Conservation (phyloP, 2,888 invertebrate genomes). For the Criorhina ranunculi region DNA sequence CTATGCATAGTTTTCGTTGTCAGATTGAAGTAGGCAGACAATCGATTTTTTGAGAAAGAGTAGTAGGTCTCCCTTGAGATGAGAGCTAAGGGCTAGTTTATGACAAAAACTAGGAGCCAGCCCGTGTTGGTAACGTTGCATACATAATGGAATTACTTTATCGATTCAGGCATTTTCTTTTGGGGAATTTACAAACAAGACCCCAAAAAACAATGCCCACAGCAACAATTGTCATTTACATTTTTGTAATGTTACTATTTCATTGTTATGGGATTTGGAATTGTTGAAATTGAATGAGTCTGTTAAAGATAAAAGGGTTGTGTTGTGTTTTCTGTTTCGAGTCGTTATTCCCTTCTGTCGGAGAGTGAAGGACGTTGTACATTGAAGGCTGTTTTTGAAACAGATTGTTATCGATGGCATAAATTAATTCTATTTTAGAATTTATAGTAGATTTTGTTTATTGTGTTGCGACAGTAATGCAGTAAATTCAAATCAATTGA, state of each 20-base stretch:
- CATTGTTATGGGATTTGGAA: slow-evolving; percentile 32
- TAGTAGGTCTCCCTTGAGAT: not conserved
- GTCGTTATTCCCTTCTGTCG: not conserved
- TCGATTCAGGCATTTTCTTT: slow-evolving; percentile 20
- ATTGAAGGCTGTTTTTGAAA: not conserved
- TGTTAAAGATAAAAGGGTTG: slow-evolving; percentile 23
- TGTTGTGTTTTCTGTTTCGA: slow-evolving; percentile 22
- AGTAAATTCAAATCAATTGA: slow-evolving; percentile 20
- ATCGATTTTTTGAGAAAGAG: slow-evolving; percentile 31
- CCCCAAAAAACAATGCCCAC: slow-evolving; percentile 17
- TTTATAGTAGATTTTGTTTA: not conserved
- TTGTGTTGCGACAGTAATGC: slow-evolving; percentile 16
- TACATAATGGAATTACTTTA: slow-evolving; percentile 54
- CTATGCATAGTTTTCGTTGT: slow-evolving; percentile 2
- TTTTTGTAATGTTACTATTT: slow-evolving; percentile 51
- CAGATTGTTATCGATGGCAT: slow-evolving; percentile 17
- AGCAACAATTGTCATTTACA: slow-evolving; percentile 64
- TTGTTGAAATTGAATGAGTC: slow-evolving; percentile 16
- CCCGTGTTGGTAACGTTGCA: slow-evolving; percentile 28
- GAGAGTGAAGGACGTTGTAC: slow-evolving; percentile 16
- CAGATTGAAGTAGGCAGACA: not conserved
- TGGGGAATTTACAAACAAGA: slow-evolving; percentile 21
- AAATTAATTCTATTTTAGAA: slow-evolving; percentile 39
- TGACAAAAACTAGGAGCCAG: slow-evolving; percentile 24
- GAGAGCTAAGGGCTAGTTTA: slow-evolving; percentile 26